Percentiles rank a stretch among this genome's conserved stretches.
These are phyloP conservation scores for Melinaea marsaeus DNA, from an alignment of 2,888 invertebrate species.

Conservation along the genomic window DNA sequence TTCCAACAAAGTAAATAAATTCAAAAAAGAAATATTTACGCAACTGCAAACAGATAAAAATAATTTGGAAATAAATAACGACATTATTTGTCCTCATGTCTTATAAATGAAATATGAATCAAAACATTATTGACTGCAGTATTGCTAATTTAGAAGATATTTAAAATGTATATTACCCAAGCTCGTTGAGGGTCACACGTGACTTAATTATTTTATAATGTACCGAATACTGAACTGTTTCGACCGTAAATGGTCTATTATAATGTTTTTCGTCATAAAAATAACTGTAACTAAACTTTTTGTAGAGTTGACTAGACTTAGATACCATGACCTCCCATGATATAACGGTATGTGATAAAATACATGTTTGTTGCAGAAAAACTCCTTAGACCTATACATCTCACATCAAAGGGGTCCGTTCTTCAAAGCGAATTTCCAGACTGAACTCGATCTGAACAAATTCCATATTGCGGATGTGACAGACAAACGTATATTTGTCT, in stretches of 20 bases:
- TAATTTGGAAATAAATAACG: no score
- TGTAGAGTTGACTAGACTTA: background rate
- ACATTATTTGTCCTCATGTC: no score
- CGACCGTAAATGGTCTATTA: background rate
- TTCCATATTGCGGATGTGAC: slow-evolving; percentile 92
- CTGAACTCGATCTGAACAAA: slow-evolving; percentile 80
- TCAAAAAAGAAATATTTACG: no score
- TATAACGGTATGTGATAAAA: background rate
- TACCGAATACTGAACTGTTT: background rate
- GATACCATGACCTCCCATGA: background rate
- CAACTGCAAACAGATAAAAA: no score
- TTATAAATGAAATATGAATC: no score
- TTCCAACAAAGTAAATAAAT: no score
- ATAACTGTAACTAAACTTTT: background rate
- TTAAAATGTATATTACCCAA: no score
- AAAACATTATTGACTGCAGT: no score
- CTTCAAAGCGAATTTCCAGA: slow-evolving; percentile 85
- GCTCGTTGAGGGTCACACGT: no score
- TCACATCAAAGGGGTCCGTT: slow-evolving; percentile 86
- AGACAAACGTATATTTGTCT: slow-evolving; percentile 87
- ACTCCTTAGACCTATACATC: slow-evolving; percentile 82
- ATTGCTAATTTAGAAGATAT: no score
- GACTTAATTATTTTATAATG: no score
- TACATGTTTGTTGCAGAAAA: slow-evolving; percentile 47
- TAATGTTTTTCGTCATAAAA: background rate